A percentile compares a stretch with the other conserved stretches of the same genome.
Conservation (phyloP, 2,113 vertebrate species). For the Ramphastos sulfuratus region DNA sequence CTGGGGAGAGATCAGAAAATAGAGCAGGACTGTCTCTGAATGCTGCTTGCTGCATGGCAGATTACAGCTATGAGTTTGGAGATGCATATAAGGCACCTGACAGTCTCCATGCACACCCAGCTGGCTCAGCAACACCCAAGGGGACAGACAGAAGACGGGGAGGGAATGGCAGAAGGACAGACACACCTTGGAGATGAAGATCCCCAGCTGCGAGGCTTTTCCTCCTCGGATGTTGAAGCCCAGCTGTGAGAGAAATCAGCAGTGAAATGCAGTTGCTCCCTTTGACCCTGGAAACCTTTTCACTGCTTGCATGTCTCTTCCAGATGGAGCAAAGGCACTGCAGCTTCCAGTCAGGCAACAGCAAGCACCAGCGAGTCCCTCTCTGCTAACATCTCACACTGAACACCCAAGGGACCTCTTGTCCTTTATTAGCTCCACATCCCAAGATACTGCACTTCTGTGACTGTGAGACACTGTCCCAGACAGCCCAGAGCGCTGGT, state of each 20-base stretch:
- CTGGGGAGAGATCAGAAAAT: not conserved
- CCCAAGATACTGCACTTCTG: accelerated
- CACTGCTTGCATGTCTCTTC: accelerated
- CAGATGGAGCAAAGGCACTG: not conserved
- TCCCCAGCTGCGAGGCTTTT: slow-evolving; percentile 95
- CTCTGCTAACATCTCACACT: not conserved
- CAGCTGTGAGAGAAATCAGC: slow-evolving; percentile 75
- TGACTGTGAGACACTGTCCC: no score
- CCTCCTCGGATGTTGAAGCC: slow-evolving; percentile 98
- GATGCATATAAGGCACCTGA: not conserved
- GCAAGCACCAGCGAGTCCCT: accelerated
- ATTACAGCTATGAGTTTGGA: not conserved
- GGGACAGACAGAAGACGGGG: not conserved
- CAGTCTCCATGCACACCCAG: not conserved
- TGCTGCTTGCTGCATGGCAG: not conserved
- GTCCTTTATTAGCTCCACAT: not conserved
- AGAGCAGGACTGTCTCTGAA: not conserved
- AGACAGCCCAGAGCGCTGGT: not conserved
- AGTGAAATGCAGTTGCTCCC: not conserved
- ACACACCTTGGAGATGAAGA: slow-evolving; percentile 97
- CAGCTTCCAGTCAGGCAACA: not conserved
- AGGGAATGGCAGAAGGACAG: not conserved
- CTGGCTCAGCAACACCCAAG: not conserved
- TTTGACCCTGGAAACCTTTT: not conserved
- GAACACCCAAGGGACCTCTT: accelerated